Base-by-base conservation (phyloP, 2,888 invertebrate genomes). In the Brenthis ino region DNA sequence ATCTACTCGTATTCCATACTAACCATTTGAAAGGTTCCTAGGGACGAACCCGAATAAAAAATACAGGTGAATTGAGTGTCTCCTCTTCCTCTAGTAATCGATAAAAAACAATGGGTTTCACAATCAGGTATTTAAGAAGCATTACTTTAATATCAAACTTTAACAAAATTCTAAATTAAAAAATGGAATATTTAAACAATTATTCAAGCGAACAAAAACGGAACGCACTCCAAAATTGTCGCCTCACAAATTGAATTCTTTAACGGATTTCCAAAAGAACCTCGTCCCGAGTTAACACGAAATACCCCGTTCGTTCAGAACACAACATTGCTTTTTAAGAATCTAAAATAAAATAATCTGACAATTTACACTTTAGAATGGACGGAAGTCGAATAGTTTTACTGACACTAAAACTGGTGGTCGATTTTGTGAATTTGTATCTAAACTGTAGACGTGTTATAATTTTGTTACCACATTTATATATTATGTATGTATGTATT, bases 301-400 rank as follows among this genome's bases (percentile, higher is more conserved):
- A 69, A 75, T 75, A 74, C 75, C 68, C 75, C 78, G 79, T 76
- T 79, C 79, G 76, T 77, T 75, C 79, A 76, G 75, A 86, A 88
- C 88, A 88, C 80, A 85, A 82, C 75, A 86, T 85, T 84, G 88
- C 88, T 88, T 83, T 88, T 87, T 86, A 83, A 82, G 80, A 77
- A 80, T 76, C 78, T 79, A 81, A 82, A 85, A 85, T 83, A 82
- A 83, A 83, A 82, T 85, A 78, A 80, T 77, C 81, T 82, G 76
- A 82, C 84, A 86, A 87, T 88, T 88, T 82, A 86, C 88, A 87
- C 85, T 79, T 86, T 77, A 73, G 77, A 82, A 82, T 82, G 81
- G 81, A 79, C 83, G 85, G 85, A 87, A 83, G 83, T 85, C 74
- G 77, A 77, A 82, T 79, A 80, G 79, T 80, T 86, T 87, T 86